These are phyloP conservation scores for Strix aluco DNA, from an alignment of 2,113 vertebrate genomes.

Conservation along the genomic window DNA sequence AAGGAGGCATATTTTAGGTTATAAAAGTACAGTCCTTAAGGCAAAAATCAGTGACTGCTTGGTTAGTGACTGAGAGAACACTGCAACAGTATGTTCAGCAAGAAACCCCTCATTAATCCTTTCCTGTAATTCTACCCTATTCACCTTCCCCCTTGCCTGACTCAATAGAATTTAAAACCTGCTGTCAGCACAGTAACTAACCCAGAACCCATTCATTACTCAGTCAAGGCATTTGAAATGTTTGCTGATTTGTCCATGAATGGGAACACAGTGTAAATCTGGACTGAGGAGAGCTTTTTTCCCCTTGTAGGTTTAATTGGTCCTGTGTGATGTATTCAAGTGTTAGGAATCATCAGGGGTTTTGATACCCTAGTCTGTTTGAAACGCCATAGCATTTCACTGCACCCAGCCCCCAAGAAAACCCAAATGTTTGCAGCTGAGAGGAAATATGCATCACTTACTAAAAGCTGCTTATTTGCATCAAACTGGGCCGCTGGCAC, in stretches of 20 bases:
- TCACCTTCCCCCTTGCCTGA: slow-evolving; percentile 72
- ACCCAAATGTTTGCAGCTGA: slow-evolving; percentile 34
- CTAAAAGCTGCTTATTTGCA: slow-evolving; percentile 51
- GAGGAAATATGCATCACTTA: background rate
- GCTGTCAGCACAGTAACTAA: slow-evolving; percentile 74
- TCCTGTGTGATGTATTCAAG: slow-evolving; percentile 43
- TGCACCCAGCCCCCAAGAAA: background rate
- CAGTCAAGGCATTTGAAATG: slow-evolving; percentile 72
- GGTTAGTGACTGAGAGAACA: slow-evolving; percentile 74
- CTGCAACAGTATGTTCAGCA: slow-evolving; percentile 73
- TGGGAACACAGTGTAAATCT: slow-evolving; percentile 69
- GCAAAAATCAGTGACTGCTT: slow-evolving; percentile 71
- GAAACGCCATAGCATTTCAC: slow-evolving; percentile 24
- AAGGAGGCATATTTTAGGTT: slow-evolving; percentile 78
- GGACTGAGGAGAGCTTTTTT: slow-evolving; percentile 42
- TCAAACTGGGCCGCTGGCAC: slow-evolving; percentile 10
- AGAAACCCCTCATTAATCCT: slow-evolving; percentile 79
- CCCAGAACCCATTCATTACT: slow-evolving; percentile 78
- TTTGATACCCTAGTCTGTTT: slow-evolving; percentile 50
- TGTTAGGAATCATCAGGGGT: slow-evolving; percentile 35
- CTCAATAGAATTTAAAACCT: slow-evolving; percentile 81
- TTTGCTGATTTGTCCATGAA: slow-evolving; percentile 76
- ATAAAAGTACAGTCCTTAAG: slow-evolving; percentile 74
- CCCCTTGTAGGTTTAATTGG: slow-evolving; percentile 64
- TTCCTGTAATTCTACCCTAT: slow-evolving; percentile 79